Evolutionary conservation across 2,113 vertebrate species (phyloP).

Genomic region (Limnothrissa miodon): DNA sequence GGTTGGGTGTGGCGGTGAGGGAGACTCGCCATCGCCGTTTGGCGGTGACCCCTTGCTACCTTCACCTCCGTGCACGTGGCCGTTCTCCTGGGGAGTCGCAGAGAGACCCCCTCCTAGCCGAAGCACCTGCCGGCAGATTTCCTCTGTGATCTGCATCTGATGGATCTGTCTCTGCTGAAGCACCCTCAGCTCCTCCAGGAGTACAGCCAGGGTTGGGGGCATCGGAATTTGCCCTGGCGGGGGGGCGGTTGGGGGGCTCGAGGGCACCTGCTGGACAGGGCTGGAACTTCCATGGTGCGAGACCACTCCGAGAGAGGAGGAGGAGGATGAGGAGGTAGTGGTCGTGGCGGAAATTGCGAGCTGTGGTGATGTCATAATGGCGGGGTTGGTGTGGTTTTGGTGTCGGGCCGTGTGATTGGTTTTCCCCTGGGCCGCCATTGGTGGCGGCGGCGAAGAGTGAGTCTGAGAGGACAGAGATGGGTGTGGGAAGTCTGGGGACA

Average conservation of each 20-base stretch:
- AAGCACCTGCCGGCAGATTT: constrained; percentile 88
- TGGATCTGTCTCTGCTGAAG: constrained; percentile 89
- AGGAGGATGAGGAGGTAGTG: constrained; percentile 69
- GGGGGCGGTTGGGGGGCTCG: constrained; percentile 53
- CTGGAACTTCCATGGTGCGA: constrained; percentile 63
- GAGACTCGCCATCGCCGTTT: constrained; percentile 43
- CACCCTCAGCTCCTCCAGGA: constrained; percentile 85
- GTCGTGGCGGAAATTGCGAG: constrained; percentile 74
- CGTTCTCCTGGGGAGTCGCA: constrained; percentile 62
- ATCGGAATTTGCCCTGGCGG: constrained; percentile 56
- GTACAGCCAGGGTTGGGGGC: constrained; percentile 74
- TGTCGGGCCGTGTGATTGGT: constrained; percentile 49
- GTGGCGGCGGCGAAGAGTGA: constrained; percentile 64
- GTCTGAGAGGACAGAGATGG: constrained; percentile 73
- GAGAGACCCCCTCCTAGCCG: constrained; percentile 76
- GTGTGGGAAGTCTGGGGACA: constrained; percentile 76
- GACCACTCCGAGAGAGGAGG: constrained; percentile 60
- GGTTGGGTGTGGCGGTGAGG: constrained; percentile 60
- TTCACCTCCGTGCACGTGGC: constrained; percentile 41
- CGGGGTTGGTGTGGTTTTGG: constrained; percentile 55
- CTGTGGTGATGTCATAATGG: constrained; percentile 73
- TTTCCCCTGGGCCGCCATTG: constrained; percentile 51
- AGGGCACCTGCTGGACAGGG: constrained; percentile 65
- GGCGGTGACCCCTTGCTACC: no score
- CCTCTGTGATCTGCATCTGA: constrained; percentile 93